Percentiles rank a stretch among this genome's conserved stretches.
Conservation (phyloP, 2,888 invertebrate genomes). For the Phortica okadai region DNA sequence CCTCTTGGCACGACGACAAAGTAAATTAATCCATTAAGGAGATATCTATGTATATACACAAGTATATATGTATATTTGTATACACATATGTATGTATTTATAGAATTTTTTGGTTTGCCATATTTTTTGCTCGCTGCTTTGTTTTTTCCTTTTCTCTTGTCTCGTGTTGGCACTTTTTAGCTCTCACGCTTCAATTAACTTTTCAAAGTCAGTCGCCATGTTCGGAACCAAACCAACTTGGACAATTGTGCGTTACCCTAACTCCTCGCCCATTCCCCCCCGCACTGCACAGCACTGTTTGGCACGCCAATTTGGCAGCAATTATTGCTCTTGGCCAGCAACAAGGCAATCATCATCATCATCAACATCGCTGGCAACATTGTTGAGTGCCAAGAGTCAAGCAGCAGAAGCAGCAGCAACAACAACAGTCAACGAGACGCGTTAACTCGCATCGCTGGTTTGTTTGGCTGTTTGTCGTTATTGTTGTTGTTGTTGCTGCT, state of each 20-base stretch:
- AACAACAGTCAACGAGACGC: neutral
- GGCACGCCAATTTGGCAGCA: constrained; percentile 66
- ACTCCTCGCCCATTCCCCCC: neutral
- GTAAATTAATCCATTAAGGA: constrained; percentile 67
- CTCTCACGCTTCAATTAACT: constrained; percentile 68
- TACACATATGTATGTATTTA: neutral
- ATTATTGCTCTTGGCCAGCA: constrained; percentile 54
- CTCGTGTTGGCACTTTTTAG: constrained; percentile 46
- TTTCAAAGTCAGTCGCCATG: constrained; percentile 34
- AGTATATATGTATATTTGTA: neutral
- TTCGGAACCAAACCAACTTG: neutral
- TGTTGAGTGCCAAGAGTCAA: constrained; percentile 60
- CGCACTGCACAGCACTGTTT: constrained; percentile 38
- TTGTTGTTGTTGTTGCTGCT: neutral
- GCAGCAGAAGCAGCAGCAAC: constrained; percentile 28
- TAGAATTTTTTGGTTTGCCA: constrained; percentile 39
- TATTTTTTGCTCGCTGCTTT: neutral
- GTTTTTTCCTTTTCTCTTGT: neutral
- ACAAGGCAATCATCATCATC: neutral
- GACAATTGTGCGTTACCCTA: neutral
- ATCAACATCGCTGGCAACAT: constrained; percentile 36
- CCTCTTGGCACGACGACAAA: constrained; percentile 57
- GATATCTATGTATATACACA: constrained; percentile 7
- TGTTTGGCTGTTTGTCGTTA: neutral
- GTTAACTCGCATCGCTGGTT: neutral